Evolutionary conservation across 1,140 invertebrate genomes (phyloP).

Genomic region (Pararge aegeria): DNA sequence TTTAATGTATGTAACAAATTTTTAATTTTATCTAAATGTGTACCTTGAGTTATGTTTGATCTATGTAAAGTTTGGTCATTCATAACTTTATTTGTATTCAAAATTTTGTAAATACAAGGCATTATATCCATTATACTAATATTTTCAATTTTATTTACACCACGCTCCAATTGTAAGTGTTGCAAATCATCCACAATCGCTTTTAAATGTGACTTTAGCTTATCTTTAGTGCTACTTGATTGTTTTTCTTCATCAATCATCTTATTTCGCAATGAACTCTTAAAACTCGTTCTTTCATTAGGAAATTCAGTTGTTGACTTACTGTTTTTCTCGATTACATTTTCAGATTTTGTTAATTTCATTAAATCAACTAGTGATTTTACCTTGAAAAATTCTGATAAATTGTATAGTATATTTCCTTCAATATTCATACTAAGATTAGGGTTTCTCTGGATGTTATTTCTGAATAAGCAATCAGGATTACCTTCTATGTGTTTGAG

Average conservation of each 20-base stretch:
- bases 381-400: constrained; percentile 65
- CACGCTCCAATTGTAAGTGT: constrained; percentile 51
- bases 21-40: constrained; percentile 44
- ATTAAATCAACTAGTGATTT: constrained; percentile 57
- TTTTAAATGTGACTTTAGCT: constrained; percentile 57
- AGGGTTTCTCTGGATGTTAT: constrained; percentile 24
- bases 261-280: neutral
- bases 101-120: constrained; percentile 60
- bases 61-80: constrained; percentile 18
- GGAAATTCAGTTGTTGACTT: constrained; percentile 17
- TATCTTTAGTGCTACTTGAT: constrained; percentile 46
- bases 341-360: constrained; percentile 35
- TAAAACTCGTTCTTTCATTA: constrained; percentile 12
- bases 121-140: constrained; percentile 50
- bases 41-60: constrained; percentile 4
- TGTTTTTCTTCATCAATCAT: constrained; percentile 17
- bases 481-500: constrained; percentile 53
- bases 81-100: constrained; percentile 36
- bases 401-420: constrained; percentile 57
- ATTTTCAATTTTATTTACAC: constrained; percentile 32
- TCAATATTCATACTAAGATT: constrained; percentile 32
- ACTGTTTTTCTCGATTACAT: constrained; percentile 6
- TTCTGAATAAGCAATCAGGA: constrained; percentile 45
- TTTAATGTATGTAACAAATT: constrained; percentile 49
- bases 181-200: constrained; percentile 55